phyloP scores from a whole-genome alignment of 2,797 vertebrate species.

The Diglossa cyanea region DNA sequence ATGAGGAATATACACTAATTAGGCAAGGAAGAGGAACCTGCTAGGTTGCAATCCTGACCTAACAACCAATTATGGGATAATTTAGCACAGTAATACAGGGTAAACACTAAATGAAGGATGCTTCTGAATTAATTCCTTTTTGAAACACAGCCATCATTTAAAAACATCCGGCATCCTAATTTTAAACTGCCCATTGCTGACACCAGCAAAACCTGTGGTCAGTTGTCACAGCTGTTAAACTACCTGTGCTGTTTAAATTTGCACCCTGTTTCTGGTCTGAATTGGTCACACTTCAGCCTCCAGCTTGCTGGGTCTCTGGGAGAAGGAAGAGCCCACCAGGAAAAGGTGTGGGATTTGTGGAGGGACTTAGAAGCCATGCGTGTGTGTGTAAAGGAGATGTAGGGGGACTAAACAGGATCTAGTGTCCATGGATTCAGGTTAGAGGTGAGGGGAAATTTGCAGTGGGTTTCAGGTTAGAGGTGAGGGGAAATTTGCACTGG shows the following conservation, averaged over 20 bases:
- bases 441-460: neutral
- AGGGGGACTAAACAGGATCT: neutral
- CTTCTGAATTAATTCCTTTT: neutral
- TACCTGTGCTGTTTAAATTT: neutral
- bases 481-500: neutral
- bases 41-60: constrained; percentile 29
- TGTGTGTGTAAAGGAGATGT: neutral
- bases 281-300: neutral
- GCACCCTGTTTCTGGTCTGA: neutral
- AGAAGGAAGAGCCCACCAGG: neutral
- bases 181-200: neutral
- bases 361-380: neutral
- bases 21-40: constrained; percentile 26
- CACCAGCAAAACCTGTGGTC: neutral
- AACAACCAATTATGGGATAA: constrained; percentile 10
- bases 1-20: neutral
- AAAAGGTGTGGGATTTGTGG: neutral
- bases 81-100: neutral
- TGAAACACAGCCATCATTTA: neutral
- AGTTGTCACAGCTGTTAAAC: neutral
- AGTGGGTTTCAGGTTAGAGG: neutral
- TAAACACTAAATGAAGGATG: neutral
- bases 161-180: neutral
- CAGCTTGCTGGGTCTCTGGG: neutral
- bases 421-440: neutral